Conservation (phyloP, 2,113 vertebrate species). For the Synodontis membranacea region DNA sequence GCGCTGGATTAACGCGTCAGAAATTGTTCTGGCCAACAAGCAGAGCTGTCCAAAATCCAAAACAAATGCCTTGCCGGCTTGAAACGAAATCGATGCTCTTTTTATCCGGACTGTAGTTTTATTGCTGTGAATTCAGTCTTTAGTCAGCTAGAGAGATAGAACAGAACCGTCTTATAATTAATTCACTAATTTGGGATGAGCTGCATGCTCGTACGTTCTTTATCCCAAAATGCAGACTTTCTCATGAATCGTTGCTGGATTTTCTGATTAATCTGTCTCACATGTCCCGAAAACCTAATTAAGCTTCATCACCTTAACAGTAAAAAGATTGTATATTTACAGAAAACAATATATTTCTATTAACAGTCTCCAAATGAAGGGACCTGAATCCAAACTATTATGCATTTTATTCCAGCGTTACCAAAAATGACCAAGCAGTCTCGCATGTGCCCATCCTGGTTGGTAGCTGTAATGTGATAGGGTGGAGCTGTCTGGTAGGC, state of each 20-base stretch:
- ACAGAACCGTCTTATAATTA: slow-evolving; percentile 30
- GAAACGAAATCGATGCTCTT: slow-evolving; percentile 40
- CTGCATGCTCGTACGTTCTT: not conserved
- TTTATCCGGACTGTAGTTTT: slow-evolving; percentile 37
- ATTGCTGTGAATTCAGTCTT: slow-evolving; percentile 27
- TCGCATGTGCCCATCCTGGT: no score
- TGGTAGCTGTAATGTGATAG: no score
- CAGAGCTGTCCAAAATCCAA: not conserved
- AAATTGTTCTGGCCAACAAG: not conserved
- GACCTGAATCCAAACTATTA: not conserved
- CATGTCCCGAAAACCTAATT: not conserved
- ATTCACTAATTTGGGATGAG: not conserved
- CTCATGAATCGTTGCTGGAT: not conserved
- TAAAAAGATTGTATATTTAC: not conserved
- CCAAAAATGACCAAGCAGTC: not conserved
- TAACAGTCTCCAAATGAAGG: not conserved
- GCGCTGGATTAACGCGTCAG: not conserved
- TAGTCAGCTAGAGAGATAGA: slow-evolving; percentile 21
- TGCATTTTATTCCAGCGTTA: not conserved
- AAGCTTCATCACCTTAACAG: not conserved
- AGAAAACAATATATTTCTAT: not conserved
- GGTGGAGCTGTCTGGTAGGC: no score
- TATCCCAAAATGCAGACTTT: not conserved
- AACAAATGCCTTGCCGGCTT: not conserved
- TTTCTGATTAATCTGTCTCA: not conserved